These are phyloP conservation scores for Simalia tracyae DNA, from an alignment of 2,797 vertebrate genomes.

Conservation along the genomic window DNA sequence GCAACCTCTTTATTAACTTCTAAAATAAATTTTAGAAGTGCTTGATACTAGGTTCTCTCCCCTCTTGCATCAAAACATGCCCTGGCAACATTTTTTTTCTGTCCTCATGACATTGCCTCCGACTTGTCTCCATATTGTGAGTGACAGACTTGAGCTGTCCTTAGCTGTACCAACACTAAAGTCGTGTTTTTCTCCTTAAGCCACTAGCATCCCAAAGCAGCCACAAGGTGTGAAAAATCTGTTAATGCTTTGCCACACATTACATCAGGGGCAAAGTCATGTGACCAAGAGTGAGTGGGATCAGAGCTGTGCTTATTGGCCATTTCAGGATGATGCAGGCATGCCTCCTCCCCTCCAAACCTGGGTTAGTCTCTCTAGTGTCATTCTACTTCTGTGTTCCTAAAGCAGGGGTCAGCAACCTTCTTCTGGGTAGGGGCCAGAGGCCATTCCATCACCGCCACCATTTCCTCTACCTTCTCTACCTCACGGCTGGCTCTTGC, in stretches of 20 bases:
- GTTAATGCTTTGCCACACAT: background rate
- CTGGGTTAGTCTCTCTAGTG: background rate
- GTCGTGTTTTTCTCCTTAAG: background rate
- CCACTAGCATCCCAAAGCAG: background rate
- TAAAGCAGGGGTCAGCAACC: background rate
- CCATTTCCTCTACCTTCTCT: background rate
- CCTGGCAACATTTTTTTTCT: background rate
- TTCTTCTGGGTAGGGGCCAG: background rate
- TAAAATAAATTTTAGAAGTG: conserved; percentile 39
- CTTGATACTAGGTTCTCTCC: conserved; percentile 13
- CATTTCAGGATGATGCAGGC: background rate
- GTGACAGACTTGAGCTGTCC: background rate
- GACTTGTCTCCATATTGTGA: background rate
- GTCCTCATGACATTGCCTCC: background rate
- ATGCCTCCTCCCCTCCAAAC: background rate
- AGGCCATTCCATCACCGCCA: background rate
- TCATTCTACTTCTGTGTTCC: background rate
- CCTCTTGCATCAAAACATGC: background rate
- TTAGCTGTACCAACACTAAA: background rate
- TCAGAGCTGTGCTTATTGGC: background rate
- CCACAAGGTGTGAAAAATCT: background rate
- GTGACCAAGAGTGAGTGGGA: background rate
- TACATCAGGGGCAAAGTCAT: background rate
- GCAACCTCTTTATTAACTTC: conserved; percentile 52
- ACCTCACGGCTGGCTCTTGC: background rate